A percentile compares a stretch with the other conserved stretches of the same genome.
These are phyloP conservation scores for Patiria pectinifera DNA, from an alignment of 53 echinoderm and acorn worm species.

Conservation along the genomic window DNA sequence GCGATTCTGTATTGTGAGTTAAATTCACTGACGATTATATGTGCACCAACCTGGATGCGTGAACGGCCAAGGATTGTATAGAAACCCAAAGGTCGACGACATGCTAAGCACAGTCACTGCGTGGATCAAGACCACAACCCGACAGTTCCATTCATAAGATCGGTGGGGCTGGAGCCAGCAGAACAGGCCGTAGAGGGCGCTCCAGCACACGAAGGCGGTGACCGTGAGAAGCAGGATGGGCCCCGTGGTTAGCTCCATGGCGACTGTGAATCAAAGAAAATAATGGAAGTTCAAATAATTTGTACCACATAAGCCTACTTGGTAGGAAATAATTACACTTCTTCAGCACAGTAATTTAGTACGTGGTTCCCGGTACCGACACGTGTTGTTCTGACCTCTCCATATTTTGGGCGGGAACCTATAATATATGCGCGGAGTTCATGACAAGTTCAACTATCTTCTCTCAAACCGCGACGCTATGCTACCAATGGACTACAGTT, in stretches of 20 bases:
- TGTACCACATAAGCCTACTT: background rate
- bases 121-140: conserved; percentile 12
- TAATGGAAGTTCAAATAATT: background rate
- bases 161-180: conserved; percentile 19
- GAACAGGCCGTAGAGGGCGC: conserved; percentile 39
- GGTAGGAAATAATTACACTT: background rate
- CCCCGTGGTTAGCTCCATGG: background rate
- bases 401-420: too few relatives aligned
- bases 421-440: too few relatives aligned
- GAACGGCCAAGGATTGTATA: conserved; percentile 53
- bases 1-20: too few relatives aligned
- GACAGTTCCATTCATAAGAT: conserved; percentile 56
- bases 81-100: conserved; percentile 12
- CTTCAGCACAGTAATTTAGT: too few relatives aligned
- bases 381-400: too few relatives aligned
- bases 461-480: too few relatives aligned
- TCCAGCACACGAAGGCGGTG: conserved; percentile 6
- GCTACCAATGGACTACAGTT: too few relatives aligned
- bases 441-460: too few relatives aligned
- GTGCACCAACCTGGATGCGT: conserved; percentile 39
- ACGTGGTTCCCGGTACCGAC: too few relatives aligned
- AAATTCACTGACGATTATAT: too few relatives aligned
- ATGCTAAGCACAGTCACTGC: background rate
- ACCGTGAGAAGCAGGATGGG: background rate
- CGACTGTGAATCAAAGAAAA: background rate